phyloP scores from a whole-genome alignment of 2,888 invertebrate species.

The Pycnomerus fuliginosus region DNA sequence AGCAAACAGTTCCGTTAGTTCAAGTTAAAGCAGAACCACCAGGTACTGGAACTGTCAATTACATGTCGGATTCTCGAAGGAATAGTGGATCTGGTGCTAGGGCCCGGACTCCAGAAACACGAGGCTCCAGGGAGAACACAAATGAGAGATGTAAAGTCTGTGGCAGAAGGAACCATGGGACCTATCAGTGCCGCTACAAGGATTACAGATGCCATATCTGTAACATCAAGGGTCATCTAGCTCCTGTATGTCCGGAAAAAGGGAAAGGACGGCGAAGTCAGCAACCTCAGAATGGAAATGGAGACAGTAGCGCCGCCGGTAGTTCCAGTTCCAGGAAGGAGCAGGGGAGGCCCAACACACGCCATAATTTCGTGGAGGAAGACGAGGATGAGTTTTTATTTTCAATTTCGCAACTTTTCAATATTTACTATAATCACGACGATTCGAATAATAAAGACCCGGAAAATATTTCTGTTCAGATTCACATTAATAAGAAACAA shows the following conservation, averaged over 20 bases:
- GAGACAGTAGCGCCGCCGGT: constrained; percentile 2
- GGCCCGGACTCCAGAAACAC: not conserved
- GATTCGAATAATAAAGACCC: too few relatives aligned
- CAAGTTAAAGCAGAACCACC: not conserved
- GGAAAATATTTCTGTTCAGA: not conserved
- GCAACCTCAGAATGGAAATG: not conserved
- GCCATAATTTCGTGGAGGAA: too few relatives aligned
- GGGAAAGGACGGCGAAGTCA: not conserved
- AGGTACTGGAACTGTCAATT: not conserved
- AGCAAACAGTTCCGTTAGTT: not conserved
- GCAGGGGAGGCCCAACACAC: too few relatives aligned
- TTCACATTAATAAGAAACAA: not conserved
- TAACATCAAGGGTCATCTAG: constrained; percentile 9
- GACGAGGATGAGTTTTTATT: not conserved
- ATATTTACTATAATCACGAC: not conserved
- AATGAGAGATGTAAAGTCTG: constrained; percentile 1
- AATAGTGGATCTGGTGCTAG: not conserved
- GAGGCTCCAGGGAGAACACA: not conserved
- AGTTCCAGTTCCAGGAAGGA: not conserved
- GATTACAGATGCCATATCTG: constrained; percentile 12
- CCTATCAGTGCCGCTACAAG: constrained; percentile 8
- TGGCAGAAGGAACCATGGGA: constrained; percentile 4
- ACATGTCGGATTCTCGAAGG: too few relatives aligned
- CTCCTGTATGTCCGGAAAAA: constrained; percentile 9
- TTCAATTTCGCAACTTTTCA: not conserved